Evolutionary conservation across 2,888 invertebrate genomes (phyloP).

Genomic region (Steinernema scapterisci): DNA sequence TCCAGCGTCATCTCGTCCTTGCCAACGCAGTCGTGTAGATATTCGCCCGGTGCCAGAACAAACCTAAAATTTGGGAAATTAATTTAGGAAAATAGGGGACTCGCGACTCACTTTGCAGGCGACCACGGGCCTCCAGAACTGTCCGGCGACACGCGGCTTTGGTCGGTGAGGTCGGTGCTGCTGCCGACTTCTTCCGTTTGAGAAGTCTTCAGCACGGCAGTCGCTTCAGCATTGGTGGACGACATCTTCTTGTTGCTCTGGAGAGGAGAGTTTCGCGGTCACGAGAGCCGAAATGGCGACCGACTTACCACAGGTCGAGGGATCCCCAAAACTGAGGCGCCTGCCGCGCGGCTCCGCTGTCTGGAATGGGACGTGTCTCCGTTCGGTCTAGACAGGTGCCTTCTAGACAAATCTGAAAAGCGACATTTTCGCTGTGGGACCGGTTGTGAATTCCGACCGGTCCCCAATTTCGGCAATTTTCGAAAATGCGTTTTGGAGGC

Average conservation of each 20-base stretch:
- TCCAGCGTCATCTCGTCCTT: slow-evolving; percentile 31
- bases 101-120: not conserved
- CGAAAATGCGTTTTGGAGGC: too few species aligned
- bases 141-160: slow-evolving; percentile 27
- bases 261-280: not conserved
- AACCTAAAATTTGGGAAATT: slow-evolving; percentile 1
- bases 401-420: too few species aligned
- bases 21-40: slow-evolving; percentile 36
- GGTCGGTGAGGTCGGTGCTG: not conserved
- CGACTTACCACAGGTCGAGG: not conserved
- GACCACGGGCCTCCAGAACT: slow-evolving; percentile 5
- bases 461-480: too few species aligned
- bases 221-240: slow-evolving; percentile 26
- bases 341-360: not conserved
- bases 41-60: slow-evolving; percentile 25
- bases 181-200: not conserved
- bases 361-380: too few species aligned
- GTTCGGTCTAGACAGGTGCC: too few species aligned
- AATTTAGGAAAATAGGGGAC: too few species aligned
- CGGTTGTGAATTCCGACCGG: too few species aligned
- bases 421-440: too few species aligned
- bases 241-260: slow-evolving; percentile 16
- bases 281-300: not conserved
- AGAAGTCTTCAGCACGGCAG: not conserved
- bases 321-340: not conserved